These are phyloP conservation scores for Pogonocichla stellata DNA, from an alignment of 2,113 vertebrate genomes.

Conservation along the genomic window DNA sequence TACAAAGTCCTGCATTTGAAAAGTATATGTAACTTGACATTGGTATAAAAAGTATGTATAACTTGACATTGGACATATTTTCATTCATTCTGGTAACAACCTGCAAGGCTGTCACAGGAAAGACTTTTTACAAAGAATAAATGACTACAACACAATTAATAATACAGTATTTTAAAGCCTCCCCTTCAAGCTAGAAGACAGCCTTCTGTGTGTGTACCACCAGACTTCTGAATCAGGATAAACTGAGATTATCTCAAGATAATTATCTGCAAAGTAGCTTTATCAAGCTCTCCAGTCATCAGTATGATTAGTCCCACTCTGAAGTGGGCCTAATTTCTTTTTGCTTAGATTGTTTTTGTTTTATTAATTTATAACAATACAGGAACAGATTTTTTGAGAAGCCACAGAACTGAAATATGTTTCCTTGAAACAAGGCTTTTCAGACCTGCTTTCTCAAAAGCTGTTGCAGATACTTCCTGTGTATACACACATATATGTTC, in stretches of 20 bases:
- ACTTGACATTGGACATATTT: background rate
- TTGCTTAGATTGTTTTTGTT: background rate
- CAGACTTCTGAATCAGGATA: background rate
- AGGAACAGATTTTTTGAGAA: background rate
- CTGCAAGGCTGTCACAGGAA: background rate
- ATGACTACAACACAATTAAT: background rate
- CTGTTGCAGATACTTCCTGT: background rate
- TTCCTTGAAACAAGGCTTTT: background rate
- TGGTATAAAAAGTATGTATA: background rate
- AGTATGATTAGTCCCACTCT: background rate
- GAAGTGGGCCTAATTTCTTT: background rate
- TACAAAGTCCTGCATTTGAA: background rate
- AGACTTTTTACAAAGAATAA: background rate
- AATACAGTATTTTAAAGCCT: background rate
- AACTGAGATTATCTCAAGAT: background rate
- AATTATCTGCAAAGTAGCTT: background rate
- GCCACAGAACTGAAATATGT: background rate
- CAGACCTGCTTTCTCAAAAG: background rate
- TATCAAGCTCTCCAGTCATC: background rate
- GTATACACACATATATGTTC: background rate
- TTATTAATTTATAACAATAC: background rate
- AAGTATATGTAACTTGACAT: background rate
- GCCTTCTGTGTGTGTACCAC: background rate
- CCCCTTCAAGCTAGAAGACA: background rate
- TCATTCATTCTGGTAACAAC: background rate